Conservation (phyloP, 1,140 invertebrate species). For the Drosophila kanapiae region DNA sequence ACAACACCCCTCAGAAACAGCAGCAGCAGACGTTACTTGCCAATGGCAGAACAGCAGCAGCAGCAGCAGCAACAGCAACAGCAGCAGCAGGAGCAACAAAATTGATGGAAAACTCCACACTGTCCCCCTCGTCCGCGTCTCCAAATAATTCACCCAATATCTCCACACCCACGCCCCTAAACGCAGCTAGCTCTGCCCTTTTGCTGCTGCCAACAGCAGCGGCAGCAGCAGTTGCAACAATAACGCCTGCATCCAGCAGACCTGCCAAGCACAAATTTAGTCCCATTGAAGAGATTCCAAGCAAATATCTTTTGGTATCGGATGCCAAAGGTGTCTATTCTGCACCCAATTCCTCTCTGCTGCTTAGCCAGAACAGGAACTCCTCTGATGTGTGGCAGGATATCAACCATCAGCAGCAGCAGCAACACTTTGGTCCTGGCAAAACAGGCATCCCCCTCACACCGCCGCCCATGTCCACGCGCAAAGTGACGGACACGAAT, state of each 20-base stretch:
- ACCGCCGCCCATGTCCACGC: conserved; percentile 72
- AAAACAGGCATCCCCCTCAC: conserved; percentile 70
- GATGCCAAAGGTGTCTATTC: conserved; percentile 30
- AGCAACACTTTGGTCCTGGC: conserved; percentile 8
- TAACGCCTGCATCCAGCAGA: conserved; percentile 32
- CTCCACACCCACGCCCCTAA: neutral
- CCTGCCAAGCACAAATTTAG: conserved; percentile 63
- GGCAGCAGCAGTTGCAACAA: conserved; percentile 3
- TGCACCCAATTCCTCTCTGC: neutral
- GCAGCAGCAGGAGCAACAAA: conserved; percentile 26
- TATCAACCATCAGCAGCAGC: conserved; percentile 14
- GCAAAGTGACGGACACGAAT: conserved; percentile 64
- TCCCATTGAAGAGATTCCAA: conserved; percentile 28
- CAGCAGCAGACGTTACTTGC: conserved; percentile 4
- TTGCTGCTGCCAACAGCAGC: conserved; percentile 32
- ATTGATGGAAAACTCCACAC: conserved; percentile 8
- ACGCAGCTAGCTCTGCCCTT: conserved; percentile 3
- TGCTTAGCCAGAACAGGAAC: neutral
- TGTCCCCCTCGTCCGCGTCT: conserved; percentile 6
- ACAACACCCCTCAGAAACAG: conserved; percentile 42
- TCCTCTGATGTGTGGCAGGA: neutral
- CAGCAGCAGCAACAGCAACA: conserved; percentile 15
- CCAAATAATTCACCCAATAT: conserved; percentile 13
- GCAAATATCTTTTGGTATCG: conserved; percentile 43
- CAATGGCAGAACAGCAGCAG: conserved; percentile 22